phyloP scores from a whole-genome alignment of 2,113 vertebrate species.

The Pseudorectes ferrugineus region DNA sequence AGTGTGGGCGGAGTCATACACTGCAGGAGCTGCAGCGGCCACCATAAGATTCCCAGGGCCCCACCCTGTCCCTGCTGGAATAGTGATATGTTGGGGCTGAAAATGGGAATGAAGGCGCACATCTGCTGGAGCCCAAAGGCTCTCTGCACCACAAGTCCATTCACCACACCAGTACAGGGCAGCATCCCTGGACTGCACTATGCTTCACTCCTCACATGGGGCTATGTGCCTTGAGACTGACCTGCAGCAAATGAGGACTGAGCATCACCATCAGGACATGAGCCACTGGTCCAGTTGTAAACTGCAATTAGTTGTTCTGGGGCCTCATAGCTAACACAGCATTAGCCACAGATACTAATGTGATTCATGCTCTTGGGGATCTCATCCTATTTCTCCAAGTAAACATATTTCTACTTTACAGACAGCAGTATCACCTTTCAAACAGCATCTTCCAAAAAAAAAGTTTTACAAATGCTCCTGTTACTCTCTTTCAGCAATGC shows the following conservation, averaged over 20 bases:
- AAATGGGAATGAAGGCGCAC: fast-evolving
- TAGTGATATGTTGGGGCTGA: background rate
- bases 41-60: background rate
- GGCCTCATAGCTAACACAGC: background rate
- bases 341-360: background rate
- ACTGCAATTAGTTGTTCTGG: background rate
- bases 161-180: background rate
- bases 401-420: background rate
- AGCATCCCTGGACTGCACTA: background rate
- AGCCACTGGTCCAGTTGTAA: background rate
- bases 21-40: background rate
- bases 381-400: background rate
- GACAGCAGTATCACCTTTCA: background rate
- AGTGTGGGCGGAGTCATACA: background rate
- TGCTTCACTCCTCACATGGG: fast-evolving
- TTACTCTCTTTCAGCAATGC: background rate
- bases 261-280: background rate
- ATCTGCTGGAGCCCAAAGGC: background rate
- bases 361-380: background rate
- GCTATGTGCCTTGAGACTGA: background rate
- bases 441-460: background rate
- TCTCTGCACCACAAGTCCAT: background rate
- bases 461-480: background rate
- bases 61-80: background rate
- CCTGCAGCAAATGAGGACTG: background rate